Evolutionary conservation across 2,888 invertebrate species (phyloP).

Genomic region (Andrena minutula): DNA sequence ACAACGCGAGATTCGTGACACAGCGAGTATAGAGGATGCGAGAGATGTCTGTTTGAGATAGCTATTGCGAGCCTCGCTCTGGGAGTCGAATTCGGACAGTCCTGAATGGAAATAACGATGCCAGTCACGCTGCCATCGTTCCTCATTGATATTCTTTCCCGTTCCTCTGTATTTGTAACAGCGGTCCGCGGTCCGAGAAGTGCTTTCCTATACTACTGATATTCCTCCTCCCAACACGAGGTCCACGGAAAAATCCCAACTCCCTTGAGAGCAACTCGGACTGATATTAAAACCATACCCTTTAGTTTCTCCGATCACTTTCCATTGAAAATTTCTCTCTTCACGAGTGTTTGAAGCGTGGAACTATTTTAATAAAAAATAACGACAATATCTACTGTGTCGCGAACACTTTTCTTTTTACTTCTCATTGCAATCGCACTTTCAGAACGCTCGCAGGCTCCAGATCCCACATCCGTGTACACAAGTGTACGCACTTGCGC

Average conservation of each 20-base stretch:
- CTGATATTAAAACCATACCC: not conserved
- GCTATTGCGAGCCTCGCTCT: not conserved
- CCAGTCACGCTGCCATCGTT: not conserved
- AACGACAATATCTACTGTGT: not conserved
- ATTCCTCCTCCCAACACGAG: not conserved
- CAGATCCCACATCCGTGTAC: not conserved
- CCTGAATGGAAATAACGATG: not conserved
- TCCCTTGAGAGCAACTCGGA: not conserved
- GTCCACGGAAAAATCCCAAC: not conserved
- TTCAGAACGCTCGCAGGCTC: too few relatives aligned
- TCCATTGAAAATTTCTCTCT: not conserved
- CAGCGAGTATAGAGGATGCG: not conserved
- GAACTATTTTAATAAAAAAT: not conserved
- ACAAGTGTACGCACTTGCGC: conserved; percentile 1
- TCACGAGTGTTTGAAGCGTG: too few relatives aligned
- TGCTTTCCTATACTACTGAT: not conserved
- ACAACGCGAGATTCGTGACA: not conserved
- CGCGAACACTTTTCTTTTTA: not conserved
- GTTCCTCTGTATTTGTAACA: not conserved
- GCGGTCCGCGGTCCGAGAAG: not conserved
- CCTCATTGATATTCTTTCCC: not conserved
- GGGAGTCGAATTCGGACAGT: not conserved
- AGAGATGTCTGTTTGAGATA: not conserved
- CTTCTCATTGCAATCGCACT: not conserved
- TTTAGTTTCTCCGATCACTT: not conserved